Percentiles rank a stretch among this genome's conserved stretches.
These are phyloP conservation scores for Autographa pulchrina DNA, from an alignment of 2,888 invertebrate species.

Conservation along the genomic window DNA sequence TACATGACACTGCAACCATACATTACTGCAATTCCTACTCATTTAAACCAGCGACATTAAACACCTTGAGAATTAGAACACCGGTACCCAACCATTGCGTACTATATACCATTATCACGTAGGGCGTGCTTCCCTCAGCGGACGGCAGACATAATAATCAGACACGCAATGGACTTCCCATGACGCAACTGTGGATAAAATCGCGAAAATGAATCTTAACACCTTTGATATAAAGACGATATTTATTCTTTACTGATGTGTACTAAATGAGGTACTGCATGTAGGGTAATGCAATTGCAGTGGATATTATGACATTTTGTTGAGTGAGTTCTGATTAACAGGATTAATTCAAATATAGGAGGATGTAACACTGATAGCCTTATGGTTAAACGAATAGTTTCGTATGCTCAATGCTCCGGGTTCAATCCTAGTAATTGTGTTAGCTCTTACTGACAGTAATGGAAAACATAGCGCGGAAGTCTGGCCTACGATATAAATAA, in stretches of 20 bases:
- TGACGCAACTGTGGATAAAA: background rate
- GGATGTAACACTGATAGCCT: no score
- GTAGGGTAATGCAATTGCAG: background rate
- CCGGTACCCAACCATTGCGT: background rate
- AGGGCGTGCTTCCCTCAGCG: conserved; percentile 35
- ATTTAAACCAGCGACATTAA: background rate
- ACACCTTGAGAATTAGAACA: background rate
- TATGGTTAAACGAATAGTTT: no score
- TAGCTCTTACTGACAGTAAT: no score
- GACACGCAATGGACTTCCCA: conserved; percentile 11
- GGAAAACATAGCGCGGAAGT: no score
- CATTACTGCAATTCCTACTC: no score
- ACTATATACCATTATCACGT: background rate
- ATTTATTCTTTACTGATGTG: background rate
- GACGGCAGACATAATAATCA: conserved; percentile 44
- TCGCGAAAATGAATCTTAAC: background rate
- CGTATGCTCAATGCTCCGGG: no score
- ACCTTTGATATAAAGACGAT: background rate
- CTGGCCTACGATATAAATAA: no score
- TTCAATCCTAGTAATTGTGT: no score
- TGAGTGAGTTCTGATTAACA: background rate
- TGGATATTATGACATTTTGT: background rate
- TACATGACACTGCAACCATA: no score
- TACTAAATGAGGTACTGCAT: background rate
- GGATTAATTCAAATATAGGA: background rate